Percentiles rank a stretch among this genome's conserved stretches.
phyloP scores from a whole-genome alignment of 1,140 invertebrate species.

The Drosophila auraria region DNA sequence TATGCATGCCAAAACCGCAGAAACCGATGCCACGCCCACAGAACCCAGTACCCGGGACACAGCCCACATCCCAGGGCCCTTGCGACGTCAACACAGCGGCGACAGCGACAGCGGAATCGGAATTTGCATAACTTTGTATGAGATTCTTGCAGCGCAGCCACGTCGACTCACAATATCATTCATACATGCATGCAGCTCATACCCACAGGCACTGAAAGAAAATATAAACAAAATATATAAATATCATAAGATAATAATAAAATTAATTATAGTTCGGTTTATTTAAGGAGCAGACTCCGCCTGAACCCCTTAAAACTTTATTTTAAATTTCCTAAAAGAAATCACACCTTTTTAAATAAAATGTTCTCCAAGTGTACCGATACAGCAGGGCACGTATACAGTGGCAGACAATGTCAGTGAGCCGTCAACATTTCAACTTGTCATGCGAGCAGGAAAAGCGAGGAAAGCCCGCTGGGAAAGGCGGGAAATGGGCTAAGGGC shows the following conservation, averaged over 20 bases:
- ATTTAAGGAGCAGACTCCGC: no score
- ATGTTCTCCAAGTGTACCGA: conserved; percentile 12
- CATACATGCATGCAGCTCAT: conserved; percentile 70
- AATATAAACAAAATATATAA: not conserved
- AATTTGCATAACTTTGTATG: conserved; percentile 84
- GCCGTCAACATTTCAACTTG: conserved; percentile 83
- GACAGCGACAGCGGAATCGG: conserved; percentile 69
- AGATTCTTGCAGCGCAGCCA: conserved; percentile 75
- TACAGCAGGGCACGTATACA: conserved; percentile 33
- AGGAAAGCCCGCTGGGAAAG: conserved; percentile 9
- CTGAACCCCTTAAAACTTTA: no score
- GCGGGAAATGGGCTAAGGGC: conserved; percentile 4
- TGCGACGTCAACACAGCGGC: conserved; percentile 39
- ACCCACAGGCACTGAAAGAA: conserved; percentile 16
- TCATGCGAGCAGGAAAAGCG: conserved; percentile 66
- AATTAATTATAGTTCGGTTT: not conserved
- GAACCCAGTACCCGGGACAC: conserved; percentile 11
- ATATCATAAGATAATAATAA: not conserved
- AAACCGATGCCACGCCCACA: conserved; percentile 68
- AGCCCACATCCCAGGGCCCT: conserved; percentile 25
- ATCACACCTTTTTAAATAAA: not conserved
- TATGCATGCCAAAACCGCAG: conserved; percentile 80
- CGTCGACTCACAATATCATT: conserved; percentile 75
- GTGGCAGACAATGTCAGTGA: conserved; percentile 64
- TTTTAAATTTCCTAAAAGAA: not conserved